Conservation (phyloP, 2,888 invertebrate species). For the Aphodius granarius region DNA sequence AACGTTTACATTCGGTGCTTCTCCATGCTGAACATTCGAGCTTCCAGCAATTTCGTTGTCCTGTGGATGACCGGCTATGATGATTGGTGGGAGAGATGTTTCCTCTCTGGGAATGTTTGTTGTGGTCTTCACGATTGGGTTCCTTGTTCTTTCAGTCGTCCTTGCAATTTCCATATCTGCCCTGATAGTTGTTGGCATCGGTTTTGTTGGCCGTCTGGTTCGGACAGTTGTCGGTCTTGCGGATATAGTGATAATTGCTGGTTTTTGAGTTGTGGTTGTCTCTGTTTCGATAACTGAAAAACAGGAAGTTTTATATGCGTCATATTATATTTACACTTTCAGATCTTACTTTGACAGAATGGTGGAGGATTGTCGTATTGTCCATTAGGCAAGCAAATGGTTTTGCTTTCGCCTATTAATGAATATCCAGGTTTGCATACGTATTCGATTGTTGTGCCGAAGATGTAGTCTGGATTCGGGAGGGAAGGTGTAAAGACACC, state of each 20-base stretch:
- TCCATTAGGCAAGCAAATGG: slow-evolving; percentile 75
- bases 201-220: slow-evolving; percentile 48
- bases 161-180: slow-evolving; percentile 49
- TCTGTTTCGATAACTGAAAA: slow-evolving; percentile 8
- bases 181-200: slow-evolving; percentile 50
- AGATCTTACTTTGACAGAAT: slow-evolving; percentile 58
- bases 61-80: slow-evolving; percentile 65
- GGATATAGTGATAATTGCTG: slow-evolving; percentile 39
- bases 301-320: too few relatives aligned
- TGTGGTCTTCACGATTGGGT: slow-evolving; percentile 41
- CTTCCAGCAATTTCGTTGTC: slow-evolving; percentile 73
- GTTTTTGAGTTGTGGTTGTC: slow-evolving; percentile 21
- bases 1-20: slow-evolving; percentile 68
- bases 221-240: slow-evolving; percentile 46
- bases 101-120: slow-evolving; percentile 32
- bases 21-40: slow-evolving; percentile 60
- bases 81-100: slow-evolving; percentile 33
- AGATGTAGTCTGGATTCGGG: slow-evolving; percentile 60
- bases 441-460: slow-evolving; percentile 76
- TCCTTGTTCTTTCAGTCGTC: slow-evolving; percentile 42
- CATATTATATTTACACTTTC: too few relatives aligned
- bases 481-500: slow-evolving; percentile 57
- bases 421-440: slow-evolving; percentile 70
- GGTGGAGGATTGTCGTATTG: slow-evolving; percentile 79
- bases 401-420: slow-evolving; percentile 66